A percentile compares a stretch with the other conserved stretches of the same genome.
Evolutionary conservation across 2,113 vertebrate species (phyloP).

Genomic region (Crotalus viridis): DNA sequence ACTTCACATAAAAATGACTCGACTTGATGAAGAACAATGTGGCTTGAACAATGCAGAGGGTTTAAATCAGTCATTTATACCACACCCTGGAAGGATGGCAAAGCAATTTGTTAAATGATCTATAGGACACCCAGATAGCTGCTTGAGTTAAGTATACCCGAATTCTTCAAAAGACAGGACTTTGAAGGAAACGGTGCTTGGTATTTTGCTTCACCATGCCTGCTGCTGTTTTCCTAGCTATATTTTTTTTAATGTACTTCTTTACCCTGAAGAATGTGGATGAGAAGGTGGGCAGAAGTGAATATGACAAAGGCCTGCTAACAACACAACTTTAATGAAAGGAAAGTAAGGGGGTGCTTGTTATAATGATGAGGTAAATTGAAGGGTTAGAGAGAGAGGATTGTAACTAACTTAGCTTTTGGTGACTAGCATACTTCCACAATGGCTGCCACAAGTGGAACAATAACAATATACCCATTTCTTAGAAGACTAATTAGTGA

Average conservation of each 20-base stretch:
- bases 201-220: neutral
- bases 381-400: neutral
- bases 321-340: neutral
- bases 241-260: conserved; percentile 37
- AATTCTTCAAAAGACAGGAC: conserved; percentile 44
- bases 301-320: neutral
- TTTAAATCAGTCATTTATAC: conserved; percentile 79
- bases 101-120: conserved; percentile 77
- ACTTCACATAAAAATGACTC: conserved; percentile 88
- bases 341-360: too few species aligned
- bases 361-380: neutral
- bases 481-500: neutral
- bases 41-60: conserved; percentile 79
- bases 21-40: conserved; percentile 84
- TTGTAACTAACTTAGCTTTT: too few species aligned
- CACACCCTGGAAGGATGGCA: conserved; percentile 73
- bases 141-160: conserved; percentile 65
- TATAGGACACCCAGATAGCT: conserved; percentile 64
- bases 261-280: conserved; percentile 8
- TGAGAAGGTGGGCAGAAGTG: neutral
- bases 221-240: neutral
- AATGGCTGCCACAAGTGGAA: neutral
- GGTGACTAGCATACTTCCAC: neutral
- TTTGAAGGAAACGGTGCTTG: neutral
- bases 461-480: neutral